phyloP scores from a whole-genome alignment of 2,797 vertebrate species.

The Amphiprion clarkii region DNA sequence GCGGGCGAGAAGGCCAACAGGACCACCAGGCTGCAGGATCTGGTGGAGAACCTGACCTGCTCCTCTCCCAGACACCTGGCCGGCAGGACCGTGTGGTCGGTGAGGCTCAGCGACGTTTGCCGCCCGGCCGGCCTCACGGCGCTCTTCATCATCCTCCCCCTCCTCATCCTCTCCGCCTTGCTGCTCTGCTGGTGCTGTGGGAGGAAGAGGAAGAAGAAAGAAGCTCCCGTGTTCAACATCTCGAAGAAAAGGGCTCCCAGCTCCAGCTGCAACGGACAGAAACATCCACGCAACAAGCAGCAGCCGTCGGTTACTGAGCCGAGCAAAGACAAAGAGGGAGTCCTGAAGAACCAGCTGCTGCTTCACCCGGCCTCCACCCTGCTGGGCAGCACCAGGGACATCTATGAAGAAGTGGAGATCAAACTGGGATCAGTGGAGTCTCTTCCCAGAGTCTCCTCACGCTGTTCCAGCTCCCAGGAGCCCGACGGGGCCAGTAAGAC shows the following conservation, averaged over 20 bases:
- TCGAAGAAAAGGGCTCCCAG: constrained; percentile 70
- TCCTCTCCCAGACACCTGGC: constrained; percentile 75
- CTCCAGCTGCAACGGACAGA: constrained; percentile 74
- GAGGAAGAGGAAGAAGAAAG: constrained; percentile 81
- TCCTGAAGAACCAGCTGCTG: constrained; percentile 84
- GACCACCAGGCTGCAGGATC: constrained; percentile 54
- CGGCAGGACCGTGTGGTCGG: constrained; percentile 67
- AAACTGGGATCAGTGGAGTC: constrained; percentile 84
- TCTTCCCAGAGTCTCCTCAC: constrained; percentile 55
- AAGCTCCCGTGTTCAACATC: constrained; percentile 56
- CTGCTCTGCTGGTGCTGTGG: constrained; percentile 89
- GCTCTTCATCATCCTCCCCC: constrained; percentile 89
- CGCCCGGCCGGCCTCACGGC: constrained; percentile 82
- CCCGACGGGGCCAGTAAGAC: constrained; percentile 63
- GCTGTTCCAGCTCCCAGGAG: constrained; percentile 66
- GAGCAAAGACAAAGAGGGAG: constrained; percentile 60
- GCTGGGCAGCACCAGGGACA: constrained; percentile 86
- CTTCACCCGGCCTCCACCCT: constrained; percentile 80
- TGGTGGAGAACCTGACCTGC: constrained; percentile 83
- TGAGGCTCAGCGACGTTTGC: constrained; percentile 81
- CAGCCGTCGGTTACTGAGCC: constrained; percentile 26
- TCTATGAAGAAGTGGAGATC: constrained; percentile 91
- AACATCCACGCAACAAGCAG: constrained; percentile 61
- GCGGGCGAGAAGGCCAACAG: constrained; percentile 50
- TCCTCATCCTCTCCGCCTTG: constrained; percentile 80